These are phyloP conservation scores for Drosophila serrata DNA, from an alignment of 1,140 invertebrate species.

Conservation along the genomic window DNA sequence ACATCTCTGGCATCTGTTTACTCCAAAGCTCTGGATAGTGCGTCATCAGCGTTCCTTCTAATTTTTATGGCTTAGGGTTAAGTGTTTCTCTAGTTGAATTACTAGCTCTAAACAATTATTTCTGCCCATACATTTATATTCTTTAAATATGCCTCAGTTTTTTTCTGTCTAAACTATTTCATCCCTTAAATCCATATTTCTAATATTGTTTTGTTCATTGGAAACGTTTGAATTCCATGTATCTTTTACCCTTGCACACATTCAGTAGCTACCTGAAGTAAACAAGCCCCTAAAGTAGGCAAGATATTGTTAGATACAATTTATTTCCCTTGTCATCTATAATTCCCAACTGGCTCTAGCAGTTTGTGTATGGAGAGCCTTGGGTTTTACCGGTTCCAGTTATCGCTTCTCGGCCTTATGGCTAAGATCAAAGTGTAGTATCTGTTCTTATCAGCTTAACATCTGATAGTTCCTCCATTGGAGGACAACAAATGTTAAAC, in stretches of 20 bases:
- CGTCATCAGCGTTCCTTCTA: background rate
- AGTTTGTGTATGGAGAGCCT: background rate
- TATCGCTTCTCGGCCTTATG: slow-evolving; percentile 86
- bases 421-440: slow-evolving; percentile 87
- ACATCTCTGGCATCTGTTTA: background rate
- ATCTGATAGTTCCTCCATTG: slow-evolving; percentile 56
- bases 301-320: background rate
- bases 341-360: slow-evolving; percentile 24
- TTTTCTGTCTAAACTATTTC: no score
- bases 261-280: background rate
- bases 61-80: no score
- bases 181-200: no score
- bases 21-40: background rate
- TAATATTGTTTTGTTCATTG: no score
- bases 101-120: no score
- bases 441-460: slow-evolving; percentile 88
- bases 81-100: no score
- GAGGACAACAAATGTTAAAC: slow-evolving; percentile 63
- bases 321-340: background rate
- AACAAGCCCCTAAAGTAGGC: slow-evolving; percentile 18
- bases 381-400: slow-evolving; percentile 23
- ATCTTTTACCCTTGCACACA: no score
- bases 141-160: no score
- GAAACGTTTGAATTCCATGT: no score
- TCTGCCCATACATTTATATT: no score